Evolutionary conservation across 2,113 vertebrate genomes (phyloP).

Genomic region (Hyla sarda): DNA sequence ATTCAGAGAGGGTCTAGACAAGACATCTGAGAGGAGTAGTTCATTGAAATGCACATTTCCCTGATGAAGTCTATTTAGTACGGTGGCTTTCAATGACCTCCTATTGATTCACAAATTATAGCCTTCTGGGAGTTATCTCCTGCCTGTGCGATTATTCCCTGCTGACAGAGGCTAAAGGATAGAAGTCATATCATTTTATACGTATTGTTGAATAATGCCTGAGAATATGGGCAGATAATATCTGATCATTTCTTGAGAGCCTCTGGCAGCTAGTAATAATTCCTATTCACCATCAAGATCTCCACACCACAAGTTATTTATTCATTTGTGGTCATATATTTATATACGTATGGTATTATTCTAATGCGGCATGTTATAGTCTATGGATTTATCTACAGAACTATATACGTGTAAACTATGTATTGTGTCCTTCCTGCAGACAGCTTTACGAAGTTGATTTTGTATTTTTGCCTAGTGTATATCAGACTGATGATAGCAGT

Average conservation of each 20-base stretch:
- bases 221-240: neutral
- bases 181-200: constrained; percentile 16
- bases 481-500: neutral
- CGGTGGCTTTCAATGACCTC: constrained; percentile 24
- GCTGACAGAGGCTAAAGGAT: neutral
- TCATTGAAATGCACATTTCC: constrained; percentile 43
- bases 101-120: constrained; percentile 54
- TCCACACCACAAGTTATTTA: neutral
- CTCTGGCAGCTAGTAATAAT: neutral
- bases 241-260: neutral
- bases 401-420: neutral
- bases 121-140: constrained; percentile 27
- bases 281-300: too few relatives aligned
- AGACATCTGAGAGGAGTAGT: neutral
- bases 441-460: neutral
- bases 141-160: constrained; percentile 26
- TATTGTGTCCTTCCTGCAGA: neutral
- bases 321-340: neutral
- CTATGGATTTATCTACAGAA: neutral
- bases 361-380: neutral
- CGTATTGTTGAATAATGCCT: neutral
- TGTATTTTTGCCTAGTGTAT: neutral
- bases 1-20: neutral
- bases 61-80: constrained; percentile 35
- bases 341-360: neutral